Evolutionary conservation across 2,113 vertebrate genomes (phyloP).

Genomic region (Chamaetylas fuelleborni): DNA sequence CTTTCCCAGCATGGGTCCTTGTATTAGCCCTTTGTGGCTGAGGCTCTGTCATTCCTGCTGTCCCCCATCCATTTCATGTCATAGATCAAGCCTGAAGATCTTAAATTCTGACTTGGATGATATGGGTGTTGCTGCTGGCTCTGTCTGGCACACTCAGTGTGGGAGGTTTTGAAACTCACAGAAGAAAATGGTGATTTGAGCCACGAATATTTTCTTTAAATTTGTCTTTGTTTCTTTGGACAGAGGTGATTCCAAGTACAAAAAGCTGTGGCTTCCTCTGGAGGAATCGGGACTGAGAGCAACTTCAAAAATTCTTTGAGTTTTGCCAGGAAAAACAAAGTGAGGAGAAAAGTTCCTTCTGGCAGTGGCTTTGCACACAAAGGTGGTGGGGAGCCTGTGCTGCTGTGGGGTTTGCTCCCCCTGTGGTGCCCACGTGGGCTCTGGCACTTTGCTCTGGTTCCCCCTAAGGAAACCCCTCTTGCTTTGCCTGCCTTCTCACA

Average conservation of each 20-base stretch:
- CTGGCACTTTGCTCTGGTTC: not conserved
- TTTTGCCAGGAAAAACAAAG: not conserved
- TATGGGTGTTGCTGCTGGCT: not conserved
- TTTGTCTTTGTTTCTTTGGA: not conserved
- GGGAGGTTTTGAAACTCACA: not conserved
- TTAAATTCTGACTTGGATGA: not conserved
- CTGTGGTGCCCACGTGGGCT: accelerated
- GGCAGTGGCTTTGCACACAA: not conserved
- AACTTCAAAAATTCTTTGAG: not conserved
- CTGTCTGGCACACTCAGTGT: not conserved
- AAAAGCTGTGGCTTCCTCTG: not conserved
- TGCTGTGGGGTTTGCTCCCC: not conserved
- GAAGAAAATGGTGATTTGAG: not conserved
- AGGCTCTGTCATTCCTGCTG: not conserved
- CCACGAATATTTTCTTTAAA: not conserved
- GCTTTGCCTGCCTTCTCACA: not conserved
- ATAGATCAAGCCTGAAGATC: not conserved
- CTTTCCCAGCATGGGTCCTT: not conserved
- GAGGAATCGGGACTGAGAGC: not conserved
- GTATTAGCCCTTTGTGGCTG: not conserved
- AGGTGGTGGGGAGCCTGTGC: accelerated
- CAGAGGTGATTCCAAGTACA: not conserved
- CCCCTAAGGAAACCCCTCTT: not conserved
- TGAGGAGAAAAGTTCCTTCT: not conserved
- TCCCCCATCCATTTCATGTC: not conserved